Evolutionary conservation across 2,888 invertebrate species (phyloP).

Genomic region (Volucella bombylans): DNA sequence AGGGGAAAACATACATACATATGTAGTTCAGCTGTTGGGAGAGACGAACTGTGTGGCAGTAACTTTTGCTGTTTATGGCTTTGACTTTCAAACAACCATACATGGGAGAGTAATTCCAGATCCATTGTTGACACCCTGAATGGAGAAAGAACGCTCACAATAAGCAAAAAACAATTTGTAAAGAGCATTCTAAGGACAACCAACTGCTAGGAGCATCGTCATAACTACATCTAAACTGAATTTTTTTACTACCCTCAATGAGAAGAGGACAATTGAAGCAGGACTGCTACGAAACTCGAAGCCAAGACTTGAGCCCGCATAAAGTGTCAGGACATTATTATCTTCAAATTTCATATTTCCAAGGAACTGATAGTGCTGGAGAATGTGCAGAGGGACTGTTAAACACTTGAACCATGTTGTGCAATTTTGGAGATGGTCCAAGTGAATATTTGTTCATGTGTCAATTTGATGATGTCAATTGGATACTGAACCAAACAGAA

Average conservation of each 20-base stretch:
- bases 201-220: slow-evolving; percentile 50
- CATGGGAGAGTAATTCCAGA: slow-evolving; percentile 59
- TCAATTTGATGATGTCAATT: slow-evolving; percentile 52
- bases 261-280: slow-evolving; percentile 46
- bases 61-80: slow-evolving; percentile 71
- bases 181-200: slow-evolving; percentile 39
- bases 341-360: slow-evolving; percentile 81
- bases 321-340: slow-evolving; percentile 82
- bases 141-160: slow-evolving; percentile 56
- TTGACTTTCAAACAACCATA: slow-evolving; percentile 64
- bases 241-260: slow-evolving; percentile 72
- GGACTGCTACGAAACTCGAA: slow-evolving; percentile 74
- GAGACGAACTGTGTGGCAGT: slow-evolving; percentile 48
- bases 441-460: slow-evolving; percentile 42
- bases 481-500: background rate
- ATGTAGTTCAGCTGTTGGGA: slow-evolving; percentile 14
- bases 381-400: background rate
- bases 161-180: slow-evolving; percentile 53
- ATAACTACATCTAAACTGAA: slow-evolving; percentile 70
- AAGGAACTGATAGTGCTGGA: background rate
- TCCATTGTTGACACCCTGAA: slow-evolving; percentile 70
- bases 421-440: slow-evolving; percentile 51
- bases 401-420: slow-evolving; percentile 3
- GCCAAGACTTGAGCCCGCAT: slow-evolving; percentile 77
- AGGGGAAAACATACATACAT: slow-evolving; percentile 46